Evolutionary conservation across 2,888 invertebrate species (phyloP).

Genomic region (Noctuana brunneofusca): DNA sequence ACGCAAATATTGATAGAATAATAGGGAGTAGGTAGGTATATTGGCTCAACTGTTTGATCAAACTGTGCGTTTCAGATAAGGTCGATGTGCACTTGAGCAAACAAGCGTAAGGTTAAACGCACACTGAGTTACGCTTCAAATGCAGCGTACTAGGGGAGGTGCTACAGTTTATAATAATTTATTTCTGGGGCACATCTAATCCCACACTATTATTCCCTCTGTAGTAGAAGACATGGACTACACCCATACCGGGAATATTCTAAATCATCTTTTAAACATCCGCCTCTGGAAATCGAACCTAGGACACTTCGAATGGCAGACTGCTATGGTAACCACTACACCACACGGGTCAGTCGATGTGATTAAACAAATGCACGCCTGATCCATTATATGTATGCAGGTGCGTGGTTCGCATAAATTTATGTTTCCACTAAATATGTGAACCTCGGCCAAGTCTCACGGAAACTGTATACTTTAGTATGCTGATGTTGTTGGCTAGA

Average conservation of each 20-base stretch:
- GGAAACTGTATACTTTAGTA: conserved; percentile 15
- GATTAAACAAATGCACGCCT: background rate
- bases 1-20: conserved; percentile 10
- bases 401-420: conserved; percentile 17
- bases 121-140: conserved; percentile 18
- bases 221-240: too few species aligned
- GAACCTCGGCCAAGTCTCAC: conserved; percentile 17
- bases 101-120: conserved; percentile 14
- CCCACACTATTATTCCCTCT: too few species aligned
- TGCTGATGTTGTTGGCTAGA: conserved; percentile 5
- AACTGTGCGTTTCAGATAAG: conserved; percentile 30
- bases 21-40: conserved; percentile 23
- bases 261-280: too few species aligned
- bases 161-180: too few species aligned
- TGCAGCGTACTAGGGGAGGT: background rate
- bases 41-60: conserved; percentile 24
- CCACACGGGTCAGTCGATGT: too few species aligned
- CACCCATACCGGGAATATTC: too few species aligned
- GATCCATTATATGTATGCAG: conserved; percentile 3
- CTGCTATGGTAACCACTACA: too few species aligned
- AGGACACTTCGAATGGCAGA: too few species aligned
- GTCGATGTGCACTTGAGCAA: conserved; percentile 29
- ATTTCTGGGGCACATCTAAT: too few species aligned
- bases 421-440: conserved; percentile 29
- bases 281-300: too few species aligned